Evolutionary conservation across 1,140 invertebrate species (phyloP).

Genomic region (Heterodera schachtii): DNA sequence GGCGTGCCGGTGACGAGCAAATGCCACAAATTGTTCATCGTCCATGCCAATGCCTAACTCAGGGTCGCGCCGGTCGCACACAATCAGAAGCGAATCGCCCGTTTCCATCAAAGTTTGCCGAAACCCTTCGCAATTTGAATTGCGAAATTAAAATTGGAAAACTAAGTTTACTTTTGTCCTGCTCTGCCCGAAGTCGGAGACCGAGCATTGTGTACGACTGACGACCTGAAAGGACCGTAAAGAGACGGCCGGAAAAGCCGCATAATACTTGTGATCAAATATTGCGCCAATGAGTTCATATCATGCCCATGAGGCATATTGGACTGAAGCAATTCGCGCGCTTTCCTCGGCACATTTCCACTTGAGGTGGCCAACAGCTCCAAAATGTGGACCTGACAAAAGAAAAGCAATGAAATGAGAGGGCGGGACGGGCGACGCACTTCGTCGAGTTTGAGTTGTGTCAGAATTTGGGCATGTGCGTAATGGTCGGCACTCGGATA

Average conservation of each 20-base stretch:
- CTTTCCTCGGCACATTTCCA: slow-evolving; percentile 50
- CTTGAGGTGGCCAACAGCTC: slow-evolving; percentile 60
- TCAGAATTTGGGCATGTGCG: slow-evolving; percentile 60
- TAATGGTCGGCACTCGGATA: slow-evolving; percentile 62
- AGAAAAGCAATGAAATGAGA: neutral
- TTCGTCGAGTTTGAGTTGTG: slow-evolving; percentile 39
- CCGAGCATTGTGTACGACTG: slow-evolving; percentile 62
- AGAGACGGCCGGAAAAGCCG: neutral
- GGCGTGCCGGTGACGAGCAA: slow-evolving; percentile 30
- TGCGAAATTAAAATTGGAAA: neutral
- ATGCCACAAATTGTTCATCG: slow-evolving; percentile 56
- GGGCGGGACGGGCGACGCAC: neutral
- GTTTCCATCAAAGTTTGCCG: slow-evolving; percentile 57
- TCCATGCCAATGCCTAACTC: slow-evolving; percentile 65
- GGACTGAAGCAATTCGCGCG: slow-evolving; percentile 55
- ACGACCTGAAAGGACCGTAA: slow-evolving; percentile 21
- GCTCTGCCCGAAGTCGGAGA: slow-evolving; percentile 56
- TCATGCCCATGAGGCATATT: slow-evolving; percentile 61
- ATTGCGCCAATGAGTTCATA: slow-evolving; percentile 52
- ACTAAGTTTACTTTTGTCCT: slow-evolving; percentile 56
- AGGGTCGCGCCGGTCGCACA: slow-evolving; percentile 55
- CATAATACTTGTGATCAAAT: slow-evolving; percentile 44
- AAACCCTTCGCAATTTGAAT: slow-evolving; percentile 48
- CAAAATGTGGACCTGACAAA: slow-evolving; percentile 50
- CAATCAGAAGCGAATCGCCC: slow-evolving; percentile 57